Percentiles rank a stretch among this genome's conserved stretches.
Evolutionary conservation across 2,797 vertebrate genomes (phyloP).

Genomic region (Tadarida brasiliensis): DNA sequence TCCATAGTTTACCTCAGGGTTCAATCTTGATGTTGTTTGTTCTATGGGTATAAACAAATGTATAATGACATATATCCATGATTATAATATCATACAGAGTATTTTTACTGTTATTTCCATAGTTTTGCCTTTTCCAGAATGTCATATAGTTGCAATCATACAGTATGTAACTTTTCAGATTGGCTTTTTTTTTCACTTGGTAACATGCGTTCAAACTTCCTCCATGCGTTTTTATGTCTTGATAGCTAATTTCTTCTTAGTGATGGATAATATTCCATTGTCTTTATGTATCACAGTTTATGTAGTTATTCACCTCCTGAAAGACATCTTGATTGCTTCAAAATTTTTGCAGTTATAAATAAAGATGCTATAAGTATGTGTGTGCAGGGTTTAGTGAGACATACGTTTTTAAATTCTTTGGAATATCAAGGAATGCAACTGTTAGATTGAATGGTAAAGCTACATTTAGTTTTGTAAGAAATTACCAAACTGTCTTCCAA

Average conservation of each 20-base stretch:
- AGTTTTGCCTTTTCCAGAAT: background rate
- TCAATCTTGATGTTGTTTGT: background rate
- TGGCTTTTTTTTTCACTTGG: background rate
- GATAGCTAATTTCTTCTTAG: background rate
- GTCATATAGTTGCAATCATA: background rate
- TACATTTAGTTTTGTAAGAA: background rate
- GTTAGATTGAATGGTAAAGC: background rate
- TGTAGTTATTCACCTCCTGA: background rate
- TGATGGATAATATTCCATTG: background rate
- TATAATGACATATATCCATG: background rate
- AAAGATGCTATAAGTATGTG: background rate
- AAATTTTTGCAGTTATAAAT: background rate
- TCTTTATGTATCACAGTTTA: background rate
- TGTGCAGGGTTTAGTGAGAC: background rate
- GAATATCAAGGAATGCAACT: background rate
- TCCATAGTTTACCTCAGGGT: background rate
- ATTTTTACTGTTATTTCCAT: background rate
- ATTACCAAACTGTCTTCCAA: background rate
- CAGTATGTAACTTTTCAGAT: background rate
- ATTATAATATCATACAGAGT: background rate
- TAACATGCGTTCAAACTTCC: background rate
- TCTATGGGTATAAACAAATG: background rate
- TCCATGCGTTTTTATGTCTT: background rate
- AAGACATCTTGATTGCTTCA: background rate
- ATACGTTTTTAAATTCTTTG: background rate